phyloP scores from a whole-genome alignment of 2,888 invertebrate genomes.

The Andrena hattorfiana region DNA sequence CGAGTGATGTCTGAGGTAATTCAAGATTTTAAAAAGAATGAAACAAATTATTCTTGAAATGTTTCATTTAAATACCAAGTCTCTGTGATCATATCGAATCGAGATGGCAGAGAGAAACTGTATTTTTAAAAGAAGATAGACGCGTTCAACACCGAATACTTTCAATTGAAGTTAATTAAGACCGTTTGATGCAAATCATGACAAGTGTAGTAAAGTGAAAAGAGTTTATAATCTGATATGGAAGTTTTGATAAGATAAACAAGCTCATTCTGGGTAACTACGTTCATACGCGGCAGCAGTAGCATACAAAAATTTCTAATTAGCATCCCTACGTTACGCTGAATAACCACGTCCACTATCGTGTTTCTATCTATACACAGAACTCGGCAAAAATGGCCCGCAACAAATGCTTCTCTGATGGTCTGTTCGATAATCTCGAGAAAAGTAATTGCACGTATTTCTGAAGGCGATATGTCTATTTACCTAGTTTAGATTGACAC shows the following conservation, averaged over 20 bases:
- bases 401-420: not conserved
- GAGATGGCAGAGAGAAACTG: not conserved
- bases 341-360: not conserved
- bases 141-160: not conserved
- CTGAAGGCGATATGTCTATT: not conserved
- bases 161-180: not conserved
- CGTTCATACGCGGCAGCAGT: slow-evolving; percentile 19
- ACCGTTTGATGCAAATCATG: not conserved
- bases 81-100: too few relatives aligned
- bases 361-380: not conserved
- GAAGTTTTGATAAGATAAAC: not conserved
- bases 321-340: slow-evolving; percentile 12
- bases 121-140: not conserved
- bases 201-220: too few relatives aligned
- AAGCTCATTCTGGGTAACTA: not conserved
- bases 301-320: slow-evolving; percentile 17
- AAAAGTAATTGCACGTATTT: not conserved
- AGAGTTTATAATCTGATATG: slow-evolving; percentile 4
- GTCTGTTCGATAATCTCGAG: not conserved
- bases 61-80: too few relatives aligned
- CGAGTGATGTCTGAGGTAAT: too few relatives aligned
- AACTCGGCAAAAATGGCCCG: slow-evolving; percentile 2
- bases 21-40: too few relatives aligned
- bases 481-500: not conserved
- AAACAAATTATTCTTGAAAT: too few relatives aligned